Conservation (phyloP, 1,140 invertebrate species). For the Pseudachorutes palmiensis region DNA sequence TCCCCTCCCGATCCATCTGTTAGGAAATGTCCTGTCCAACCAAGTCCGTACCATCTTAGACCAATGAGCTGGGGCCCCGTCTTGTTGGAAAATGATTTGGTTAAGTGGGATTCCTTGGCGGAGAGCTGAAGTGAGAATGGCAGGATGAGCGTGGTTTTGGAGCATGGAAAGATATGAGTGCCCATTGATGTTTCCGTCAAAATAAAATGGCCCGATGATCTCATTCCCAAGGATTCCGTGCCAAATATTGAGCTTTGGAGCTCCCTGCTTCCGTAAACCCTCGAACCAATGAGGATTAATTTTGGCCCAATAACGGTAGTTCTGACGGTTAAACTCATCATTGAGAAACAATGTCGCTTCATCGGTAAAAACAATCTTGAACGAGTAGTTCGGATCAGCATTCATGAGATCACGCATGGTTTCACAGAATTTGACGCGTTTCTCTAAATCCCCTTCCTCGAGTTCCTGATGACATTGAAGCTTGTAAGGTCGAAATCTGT, state of each 20-base stretch:
- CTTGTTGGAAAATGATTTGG: conserved; percentile 41
- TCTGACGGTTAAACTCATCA: conserved; percentile 36
- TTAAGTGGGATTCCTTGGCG: background rate
- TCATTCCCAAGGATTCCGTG: conserved; percentile 39
- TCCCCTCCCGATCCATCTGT: conserved; percentile 43
- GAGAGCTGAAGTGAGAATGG: background rate
- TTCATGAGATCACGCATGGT: background rate
- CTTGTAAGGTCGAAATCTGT: background rate
- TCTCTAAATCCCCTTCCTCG: background rate
- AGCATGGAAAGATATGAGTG: conserved; percentile 36
- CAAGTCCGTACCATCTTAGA: conserved; percentile 36
- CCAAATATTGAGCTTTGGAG: conserved; percentile 41
- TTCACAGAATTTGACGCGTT: background rate
- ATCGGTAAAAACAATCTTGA: conserved; percentile 1
- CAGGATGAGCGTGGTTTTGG: conserved; percentile 19
- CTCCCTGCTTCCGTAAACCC: conserved; percentile 24
- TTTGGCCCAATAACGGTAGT: conserved; percentile 34
- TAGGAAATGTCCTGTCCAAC: conserved; percentile 41
- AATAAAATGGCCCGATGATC: conserved; percentile 41
- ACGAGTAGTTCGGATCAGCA: background rate
- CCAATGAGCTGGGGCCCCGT: conserved; percentile 43
- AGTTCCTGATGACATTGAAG: background rate
- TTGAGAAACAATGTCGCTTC: conserved; percentile 38
- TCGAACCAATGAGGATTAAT: conserved; percentile 37
- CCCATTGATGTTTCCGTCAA: conserved; percentile 37